Evolutionary conservation across 2,888 invertebrate genomes (phyloP), one percentile per base, ranked within the genome.

Genomic region (Archips xylosteana): DNA sequence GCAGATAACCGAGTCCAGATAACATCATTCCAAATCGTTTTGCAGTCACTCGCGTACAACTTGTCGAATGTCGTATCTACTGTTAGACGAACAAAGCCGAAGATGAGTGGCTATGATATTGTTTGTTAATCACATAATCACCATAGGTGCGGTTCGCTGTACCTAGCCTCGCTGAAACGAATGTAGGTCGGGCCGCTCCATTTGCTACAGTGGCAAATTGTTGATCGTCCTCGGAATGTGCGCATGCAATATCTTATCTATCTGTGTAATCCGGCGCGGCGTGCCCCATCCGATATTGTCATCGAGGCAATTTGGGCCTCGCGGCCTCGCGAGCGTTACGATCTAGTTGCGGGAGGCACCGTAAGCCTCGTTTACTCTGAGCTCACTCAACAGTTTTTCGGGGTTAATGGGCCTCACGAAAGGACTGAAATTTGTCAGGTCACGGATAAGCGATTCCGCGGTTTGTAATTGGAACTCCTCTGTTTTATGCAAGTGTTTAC

Each of bases 121-220:
- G 87, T 90, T 84, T 85, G 87, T 90, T 90, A 88, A 87, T 91
- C 89, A 89, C 83, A 85, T 90, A 89, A 89, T 90, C 88, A 84
- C 85, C 86, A 90, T 89, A 89, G 90, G 89, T 92, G 90, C 85
- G 89, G 89, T 89, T 86, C 86, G 87, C 87, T 86, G 86, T 87
- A 39, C 4, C 39, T 39, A 86, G 84, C 86, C 70, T 71, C n/a
- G n/a, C 59, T 70, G 65, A 70, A 70, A 74, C 81, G 83, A 88
- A 91, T 90, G 89, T 93, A 91, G 92, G 92, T 93, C 89, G 90
- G 90, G 85, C 87, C 88, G 93, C 91, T 92, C 92, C 87, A 92
- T 91, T 92, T 92, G 89, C 88, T 84, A 87, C 89, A 85, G 88
- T 90, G 87, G 92, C 91, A 88, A 92, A 92, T 92, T 90, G 92